A percentile compares a stretch with the other conserved stretches of the same genome.
These are phyloP conservation scores for Nebria salina DNA, from an alignment of 2,888 invertebrate species.

Conservation along the genomic window DNA sequence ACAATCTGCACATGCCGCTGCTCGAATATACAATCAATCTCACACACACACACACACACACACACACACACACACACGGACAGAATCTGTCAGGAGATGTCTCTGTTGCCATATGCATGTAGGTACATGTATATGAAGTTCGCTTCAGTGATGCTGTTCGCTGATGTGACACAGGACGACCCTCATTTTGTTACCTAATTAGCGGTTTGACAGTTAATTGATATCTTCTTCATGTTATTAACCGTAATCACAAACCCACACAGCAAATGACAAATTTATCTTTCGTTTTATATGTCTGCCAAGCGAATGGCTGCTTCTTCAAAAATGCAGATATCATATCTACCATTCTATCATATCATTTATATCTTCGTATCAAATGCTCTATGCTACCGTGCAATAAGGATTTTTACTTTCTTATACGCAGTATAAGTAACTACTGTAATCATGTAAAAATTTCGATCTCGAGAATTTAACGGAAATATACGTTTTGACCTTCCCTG, in stretches of 20 bases:
- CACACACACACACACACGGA: constrained; percentile 10
- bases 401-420: too few relatives aligned
- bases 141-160: background rate
- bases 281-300: constrained; percentile 18
- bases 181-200: constrained; percentile 44
- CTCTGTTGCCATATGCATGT: background rate
- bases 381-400: too few relatives aligned
- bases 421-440: too few relatives aligned
- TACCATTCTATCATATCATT: too few relatives aligned
- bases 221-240: constrained; percentile 47
- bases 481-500: too few relatives aligned
- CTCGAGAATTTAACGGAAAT: too few relatives aligned
- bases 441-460: too few relatives aligned
- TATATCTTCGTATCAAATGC: too few relatives aligned
- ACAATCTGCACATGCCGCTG: constrained; percentile 35
- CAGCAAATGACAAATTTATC: constrained; percentile 45
- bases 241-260: constrained; percentile 41
- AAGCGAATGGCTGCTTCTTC: too few relatives aligned
- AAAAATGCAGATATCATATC: too few relatives aligned
- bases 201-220: constrained; percentile 45
- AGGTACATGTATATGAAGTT: background rate
- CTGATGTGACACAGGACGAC: constrained; percentile 15
- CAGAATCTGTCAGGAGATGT: constrained; percentile 11
- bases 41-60: constrained; percentile 8
- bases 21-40: constrained; percentile 2